These are phyloP conservation scores for Spilosoma lubricipeda DNA, from an alignment of 2,888 invertebrate species.

Conservation along the genomic window DNA sequence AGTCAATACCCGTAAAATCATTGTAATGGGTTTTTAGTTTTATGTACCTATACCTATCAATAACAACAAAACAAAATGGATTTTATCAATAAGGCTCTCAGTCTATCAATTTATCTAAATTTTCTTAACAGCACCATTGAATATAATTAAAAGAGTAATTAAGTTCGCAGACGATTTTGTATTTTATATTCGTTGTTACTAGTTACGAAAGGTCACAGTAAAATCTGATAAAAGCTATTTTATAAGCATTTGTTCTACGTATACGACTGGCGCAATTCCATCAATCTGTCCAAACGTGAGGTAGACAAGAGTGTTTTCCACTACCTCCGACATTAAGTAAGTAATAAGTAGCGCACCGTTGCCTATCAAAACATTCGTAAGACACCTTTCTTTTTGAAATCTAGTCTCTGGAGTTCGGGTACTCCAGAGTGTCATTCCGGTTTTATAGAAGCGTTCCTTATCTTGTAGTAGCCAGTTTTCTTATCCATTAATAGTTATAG, in stretches of 20 bases:
- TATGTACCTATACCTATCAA: too few species aligned
- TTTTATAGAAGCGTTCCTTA: background rate
- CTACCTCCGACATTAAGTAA: slow-evolving; percentile 50
- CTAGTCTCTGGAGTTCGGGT: background rate
- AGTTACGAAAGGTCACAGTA: slow-evolving; percentile 61
- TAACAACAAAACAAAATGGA: too few species aligned
- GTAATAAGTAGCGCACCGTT: background rate
- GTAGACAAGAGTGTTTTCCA: slow-evolving; percentile 66
- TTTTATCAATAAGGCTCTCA: background rate
- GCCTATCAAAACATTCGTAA: background rate
- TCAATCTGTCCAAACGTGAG: slow-evolving; percentile 73
- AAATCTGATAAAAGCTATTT: slow-evolving; percentile 75
- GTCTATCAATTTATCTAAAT: slow-evolving; percentile 5
- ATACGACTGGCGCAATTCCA: slow-evolving; percentile 69
- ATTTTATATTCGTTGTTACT: slow-evolving; percentile 58
- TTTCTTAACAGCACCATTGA: slow-evolving; percentile 2
- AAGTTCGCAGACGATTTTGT: slow-evolving; percentile 34
- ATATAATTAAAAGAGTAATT: slow-evolving; percentile 43
- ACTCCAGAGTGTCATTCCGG: background rate
- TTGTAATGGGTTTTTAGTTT: background rate
- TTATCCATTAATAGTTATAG: background rate
- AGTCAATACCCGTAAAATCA: background rate
- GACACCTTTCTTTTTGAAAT: background rate
- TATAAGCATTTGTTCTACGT: slow-evolving; percentile 72
- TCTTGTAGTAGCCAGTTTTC: background rate